These are phyloP conservation scores for Lomographa bimaculata DNA, from an alignment of 2,888 invertebrate genomes.

Conservation along the genomic window DNA sequence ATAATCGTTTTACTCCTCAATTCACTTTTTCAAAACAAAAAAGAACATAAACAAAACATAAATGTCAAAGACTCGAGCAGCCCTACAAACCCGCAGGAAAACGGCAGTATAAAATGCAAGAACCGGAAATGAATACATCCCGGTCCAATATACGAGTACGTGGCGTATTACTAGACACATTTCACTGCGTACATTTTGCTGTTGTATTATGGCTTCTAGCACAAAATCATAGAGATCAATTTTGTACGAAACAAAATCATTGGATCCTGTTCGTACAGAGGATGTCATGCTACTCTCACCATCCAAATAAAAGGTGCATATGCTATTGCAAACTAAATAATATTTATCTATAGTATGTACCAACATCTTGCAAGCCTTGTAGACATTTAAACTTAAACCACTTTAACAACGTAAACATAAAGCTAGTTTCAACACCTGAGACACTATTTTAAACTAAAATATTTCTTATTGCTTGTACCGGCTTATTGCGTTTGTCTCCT, in stretches of 20 bases:
- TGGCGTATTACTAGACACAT: slow-evolving; percentile 9
- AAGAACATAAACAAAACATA: no score
- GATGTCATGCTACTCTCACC: slow-evolving; percentile 1
- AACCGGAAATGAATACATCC: slow-evolving; percentile 70
- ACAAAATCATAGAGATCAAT: slow-evolving; percentile 3
- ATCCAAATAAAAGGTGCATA: slow-evolving; percentile 8
- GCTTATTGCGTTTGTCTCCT: no score
- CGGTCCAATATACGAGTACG: slow-evolving; percentile 45
- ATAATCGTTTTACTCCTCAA: no score
- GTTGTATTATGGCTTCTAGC: slow-evolving; percentile 5
- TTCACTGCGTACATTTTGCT: not conserved
- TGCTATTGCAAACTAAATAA: slow-evolving; percentile 4
- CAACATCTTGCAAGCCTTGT: not conserved
- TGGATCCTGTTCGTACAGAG: not conserved
- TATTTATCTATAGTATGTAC: slow-evolving; percentile 10
- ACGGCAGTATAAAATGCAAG: slow-evolving; percentile 67
- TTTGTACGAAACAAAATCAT: not conserved
- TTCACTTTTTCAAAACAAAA: no score
- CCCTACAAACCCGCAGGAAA: slow-evolving; percentile 51
- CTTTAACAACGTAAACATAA: slow-evolving; percentile 6
- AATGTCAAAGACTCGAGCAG: no score
- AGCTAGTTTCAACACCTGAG: slow-evolving; percentile 1
- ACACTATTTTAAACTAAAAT: no score
- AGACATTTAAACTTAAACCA: slow-evolving; percentile 5
- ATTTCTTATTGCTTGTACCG: no score